Percentiles rank a stretch among this genome's conserved stretches.
Conservation (phyloP, 1,140 invertebrate genomes). For the Scylla paramamosain region DNA sequence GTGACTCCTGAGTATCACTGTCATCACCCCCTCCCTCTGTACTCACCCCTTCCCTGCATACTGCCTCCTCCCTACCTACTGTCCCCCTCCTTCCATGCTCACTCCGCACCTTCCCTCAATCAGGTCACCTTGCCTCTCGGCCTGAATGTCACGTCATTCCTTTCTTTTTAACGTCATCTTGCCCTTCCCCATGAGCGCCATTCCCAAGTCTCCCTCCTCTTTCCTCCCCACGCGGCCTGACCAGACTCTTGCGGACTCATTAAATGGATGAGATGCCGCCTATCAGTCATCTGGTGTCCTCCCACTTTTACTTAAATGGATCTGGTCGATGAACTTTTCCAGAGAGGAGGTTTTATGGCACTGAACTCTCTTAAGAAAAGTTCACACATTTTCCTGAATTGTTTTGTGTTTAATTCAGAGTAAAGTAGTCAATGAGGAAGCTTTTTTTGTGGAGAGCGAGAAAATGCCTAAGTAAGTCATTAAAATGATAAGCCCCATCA, state of each 20-base stretch:
- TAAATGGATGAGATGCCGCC: slow-evolving; percentile 24
- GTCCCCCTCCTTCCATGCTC: neutral
- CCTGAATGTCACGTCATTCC: neutral
- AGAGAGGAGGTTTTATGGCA: neutral
- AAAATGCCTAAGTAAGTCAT: neutral
- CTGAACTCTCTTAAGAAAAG: neutral
- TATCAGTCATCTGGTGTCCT: slow-evolving; percentile 24
- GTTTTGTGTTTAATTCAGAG: neutral
- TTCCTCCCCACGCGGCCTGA: neutral
- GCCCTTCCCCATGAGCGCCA: neutral
- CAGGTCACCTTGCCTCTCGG: neutral
- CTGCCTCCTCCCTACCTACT: neutral
- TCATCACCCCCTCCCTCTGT: neutral
- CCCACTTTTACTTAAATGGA: slow-evolving; percentile 44
- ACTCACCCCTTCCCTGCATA: neutral
- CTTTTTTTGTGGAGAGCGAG: neutral
- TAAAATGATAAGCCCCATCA: neutral
- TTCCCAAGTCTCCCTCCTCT: neutral
- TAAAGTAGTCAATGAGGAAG: neutral
- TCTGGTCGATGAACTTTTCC: slow-evolving; percentile 44
- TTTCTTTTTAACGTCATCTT: neutral
- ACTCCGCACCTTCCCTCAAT: neutral
- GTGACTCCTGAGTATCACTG: neutral
- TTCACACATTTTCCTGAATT: neutral
- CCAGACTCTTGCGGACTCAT: neutral